Evolutionary conservation across 1,140 invertebrate genomes (phyloP).

Genomic region (Drosophila fuyamai): DNA sequence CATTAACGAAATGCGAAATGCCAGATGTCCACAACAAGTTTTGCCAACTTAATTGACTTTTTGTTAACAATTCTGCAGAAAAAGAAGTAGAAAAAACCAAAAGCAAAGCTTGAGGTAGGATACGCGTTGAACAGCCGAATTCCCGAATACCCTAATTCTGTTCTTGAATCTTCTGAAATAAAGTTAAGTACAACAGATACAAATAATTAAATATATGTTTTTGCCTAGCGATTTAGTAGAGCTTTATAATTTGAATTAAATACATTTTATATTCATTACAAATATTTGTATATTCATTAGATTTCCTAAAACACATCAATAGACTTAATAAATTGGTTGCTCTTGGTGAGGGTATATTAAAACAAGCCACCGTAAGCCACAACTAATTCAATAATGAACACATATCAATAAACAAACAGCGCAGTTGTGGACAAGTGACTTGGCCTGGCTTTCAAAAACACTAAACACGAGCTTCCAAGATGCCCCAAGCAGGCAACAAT

Average conservation of each 20-base stretch:
- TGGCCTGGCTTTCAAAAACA: constrained; percentile 70
- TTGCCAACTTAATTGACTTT: constrained; percentile 58
- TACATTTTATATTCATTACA: no score
- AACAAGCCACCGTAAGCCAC: constrained; percentile 12
- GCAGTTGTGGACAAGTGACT: constrained; percentile 62
- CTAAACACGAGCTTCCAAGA: constrained; percentile 56
- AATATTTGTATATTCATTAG: not conserved
- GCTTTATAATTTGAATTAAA: no score
- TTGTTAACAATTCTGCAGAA: constrained; percentile 26
- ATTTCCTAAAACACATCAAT: not conserved
- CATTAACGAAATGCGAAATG: constrained; percentile 30
- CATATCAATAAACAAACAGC: constrained; percentile 77
- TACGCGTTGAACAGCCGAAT: not conserved
- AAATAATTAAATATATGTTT: no score
- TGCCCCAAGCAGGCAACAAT: constrained; percentile 50
- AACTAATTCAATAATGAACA: constrained; percentile 82
- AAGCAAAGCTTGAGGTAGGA: constrained; percentile 11
- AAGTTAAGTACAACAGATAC: no score
- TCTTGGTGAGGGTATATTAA: not conserved
- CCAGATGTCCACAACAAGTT: constrained; percentile 45
- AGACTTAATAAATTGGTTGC: not conserved
- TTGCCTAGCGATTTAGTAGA: no score
- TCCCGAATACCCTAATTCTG: not conserved
- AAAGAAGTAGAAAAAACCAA: constrained; percentile 25
- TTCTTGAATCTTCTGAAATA: no score